phyloP scores from a whole-genome alignment of 1,140 invertebrate genomes.

The Globodera ellingtonae region DNA sequence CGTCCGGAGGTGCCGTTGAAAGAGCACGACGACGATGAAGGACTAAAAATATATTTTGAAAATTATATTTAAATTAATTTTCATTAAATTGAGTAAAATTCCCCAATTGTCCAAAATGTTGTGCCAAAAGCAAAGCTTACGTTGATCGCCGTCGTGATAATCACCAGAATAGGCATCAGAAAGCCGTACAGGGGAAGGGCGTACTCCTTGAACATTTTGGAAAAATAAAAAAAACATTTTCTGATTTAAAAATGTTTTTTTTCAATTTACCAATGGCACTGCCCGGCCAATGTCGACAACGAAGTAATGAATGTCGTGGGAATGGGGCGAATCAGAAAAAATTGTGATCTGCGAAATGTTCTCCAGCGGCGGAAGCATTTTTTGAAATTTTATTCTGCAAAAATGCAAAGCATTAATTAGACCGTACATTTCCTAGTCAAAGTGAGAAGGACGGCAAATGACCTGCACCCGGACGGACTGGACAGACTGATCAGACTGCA shows the following conservation, averaged over 20 bases:
- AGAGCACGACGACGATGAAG: conserved; percentile 77
- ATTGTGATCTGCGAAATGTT: conserved; percentile 1
- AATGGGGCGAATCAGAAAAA: not conserved
- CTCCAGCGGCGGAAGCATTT: not conserved
- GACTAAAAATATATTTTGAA: conserved; percentile 65
- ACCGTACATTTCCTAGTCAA: not conserved
- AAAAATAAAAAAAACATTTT: not conserved
- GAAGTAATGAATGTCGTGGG: not conserved
- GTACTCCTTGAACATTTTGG: conserved; percentile 58
- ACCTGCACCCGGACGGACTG: not conserved
- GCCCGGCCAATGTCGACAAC: conserved; percentile 4
- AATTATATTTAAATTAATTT: no score
- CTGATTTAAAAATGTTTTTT: not conserved
- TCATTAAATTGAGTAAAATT: no score
- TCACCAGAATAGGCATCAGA: conserved; percentile 70
- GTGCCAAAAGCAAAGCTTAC: no score
- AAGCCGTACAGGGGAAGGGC: conserved; percentile 63
- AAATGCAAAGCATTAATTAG: not conserved
- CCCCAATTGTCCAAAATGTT: no score
- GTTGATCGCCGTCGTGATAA: conserved; percentile 81
- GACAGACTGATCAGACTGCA: not conserved
- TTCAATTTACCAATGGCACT: conserved; percentile 8
- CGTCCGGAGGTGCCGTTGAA: conserved; percentile 72
- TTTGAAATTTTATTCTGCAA: not conserved
- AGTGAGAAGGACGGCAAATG: not conserved